Conservation (phyloP, 2,888 invertebrate species). For the Spisula subtruncata region DNA sequence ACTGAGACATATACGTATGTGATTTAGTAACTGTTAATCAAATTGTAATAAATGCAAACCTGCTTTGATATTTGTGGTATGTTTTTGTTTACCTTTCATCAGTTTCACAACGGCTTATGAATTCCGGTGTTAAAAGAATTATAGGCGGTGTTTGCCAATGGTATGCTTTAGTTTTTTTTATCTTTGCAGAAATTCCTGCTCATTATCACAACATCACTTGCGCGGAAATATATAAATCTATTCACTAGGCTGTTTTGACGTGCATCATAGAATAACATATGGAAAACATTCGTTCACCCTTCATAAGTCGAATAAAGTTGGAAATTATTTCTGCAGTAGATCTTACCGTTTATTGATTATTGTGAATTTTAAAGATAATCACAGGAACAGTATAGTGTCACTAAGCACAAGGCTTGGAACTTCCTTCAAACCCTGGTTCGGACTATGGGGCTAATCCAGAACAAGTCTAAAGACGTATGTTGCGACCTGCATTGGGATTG, state of each 20-base stretch:
- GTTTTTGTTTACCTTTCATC: neutral
- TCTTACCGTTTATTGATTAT: too few species aligned
- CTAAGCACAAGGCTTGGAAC: too few species aligned
- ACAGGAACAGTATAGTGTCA: too few species aligned
- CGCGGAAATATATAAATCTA: neutral
- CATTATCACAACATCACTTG: neutral
- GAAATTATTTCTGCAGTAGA: too few species aligned
- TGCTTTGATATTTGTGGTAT: neutral
- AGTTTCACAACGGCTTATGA: neutral
- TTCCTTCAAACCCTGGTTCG: too few species aligned
- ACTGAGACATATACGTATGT: neutral
- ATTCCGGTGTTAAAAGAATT: conserved; percentile 1
- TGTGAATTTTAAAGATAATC: too few species aligned
- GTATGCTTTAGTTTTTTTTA: neutral
- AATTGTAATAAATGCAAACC: neutral
- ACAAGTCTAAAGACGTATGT: too few species aligned
- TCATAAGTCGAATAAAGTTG: too few species aligned
- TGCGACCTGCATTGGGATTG: too few species aligned
- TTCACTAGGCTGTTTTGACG: neutral
- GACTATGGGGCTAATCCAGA: too few species aligned
- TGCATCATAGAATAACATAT: neutral
- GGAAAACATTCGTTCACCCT: too few species aligned
- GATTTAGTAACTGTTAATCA: conserved; percentile 1
- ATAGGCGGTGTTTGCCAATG: neutral
- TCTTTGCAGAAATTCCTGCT: neutral